Evolutionary conservation across 2,797 vertebrate species (phyloP).

Genomic region (Oryzias sinensis): DNA sequence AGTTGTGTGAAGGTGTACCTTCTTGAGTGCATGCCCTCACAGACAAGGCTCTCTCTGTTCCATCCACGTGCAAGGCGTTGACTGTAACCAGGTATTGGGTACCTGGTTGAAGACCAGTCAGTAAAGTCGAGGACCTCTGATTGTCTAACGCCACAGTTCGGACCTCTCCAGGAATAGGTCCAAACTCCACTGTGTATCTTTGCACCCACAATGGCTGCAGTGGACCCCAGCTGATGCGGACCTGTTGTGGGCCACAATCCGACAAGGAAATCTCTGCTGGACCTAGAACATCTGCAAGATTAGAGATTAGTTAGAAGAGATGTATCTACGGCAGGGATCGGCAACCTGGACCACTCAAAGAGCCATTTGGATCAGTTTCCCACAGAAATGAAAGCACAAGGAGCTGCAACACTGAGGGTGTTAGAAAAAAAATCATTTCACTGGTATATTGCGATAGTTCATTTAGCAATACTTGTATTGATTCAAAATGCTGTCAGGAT

Average conservation of each 20-base stretch:
- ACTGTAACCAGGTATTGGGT: constrained; percentile 89
- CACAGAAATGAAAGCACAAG: too few relatives aligned
- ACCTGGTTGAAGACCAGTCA: constrained; percentile 78
- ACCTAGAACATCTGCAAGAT: constrained; percentile 67
- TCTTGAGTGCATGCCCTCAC: constrained; percentile 86
- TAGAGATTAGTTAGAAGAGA: neutral
- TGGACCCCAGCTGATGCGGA: constrained; percentile 87
- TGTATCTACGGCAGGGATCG: too few relatives aligned
- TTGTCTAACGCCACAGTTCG: constrained; percentile 63
- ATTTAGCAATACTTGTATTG: too few relatives aligned
- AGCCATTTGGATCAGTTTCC: too few relatives aligned
- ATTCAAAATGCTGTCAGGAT: too few relatives aligned
- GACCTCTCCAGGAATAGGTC: constrained; percentile 73
- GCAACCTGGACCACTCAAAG: too few relatives aligned
- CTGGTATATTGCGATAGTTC: too few relatives aligned
- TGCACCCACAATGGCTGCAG: constrained; percentile 58
- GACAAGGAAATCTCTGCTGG: constrained; percentile 81
- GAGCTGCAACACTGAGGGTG: too few relatives aligned
- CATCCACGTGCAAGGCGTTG: constrained; percentile 77
- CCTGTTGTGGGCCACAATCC: constrained; percentile 71
- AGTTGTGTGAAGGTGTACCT: constrained; percentile 47
- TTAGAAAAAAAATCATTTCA: too few relatives aligned
- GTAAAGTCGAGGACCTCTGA: constrained; percentile 69
- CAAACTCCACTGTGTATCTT: constrained; percentile 82
- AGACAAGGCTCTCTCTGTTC: constrained; percentile 83